Evolutionary conservation across 1,140 invertebrate genomes (phyloP).

Genomic region (Pectinophora gossypiella): DNA sequence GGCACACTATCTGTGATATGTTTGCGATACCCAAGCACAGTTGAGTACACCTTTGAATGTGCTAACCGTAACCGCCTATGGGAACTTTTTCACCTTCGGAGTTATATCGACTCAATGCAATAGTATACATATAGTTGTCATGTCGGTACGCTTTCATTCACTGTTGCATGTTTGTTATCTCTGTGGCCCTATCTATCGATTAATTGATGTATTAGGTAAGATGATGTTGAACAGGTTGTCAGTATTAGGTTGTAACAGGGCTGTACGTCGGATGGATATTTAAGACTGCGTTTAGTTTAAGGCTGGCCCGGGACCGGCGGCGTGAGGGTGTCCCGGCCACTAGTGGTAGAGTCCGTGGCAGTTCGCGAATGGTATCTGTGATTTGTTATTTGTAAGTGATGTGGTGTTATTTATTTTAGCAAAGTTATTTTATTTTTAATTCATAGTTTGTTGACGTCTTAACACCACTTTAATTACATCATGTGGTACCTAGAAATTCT

Average conservation of each 20-base stretch:
- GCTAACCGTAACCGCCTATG: conserved; percentile 35
- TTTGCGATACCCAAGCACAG: conserved; percentile 37
- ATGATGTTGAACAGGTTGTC: conserved; percentile 20
- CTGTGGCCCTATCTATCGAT: conserved; percentile 10
- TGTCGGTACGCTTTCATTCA: conserved; percentile 42
- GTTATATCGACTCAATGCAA: conserved; percentile 24
- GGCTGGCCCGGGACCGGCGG: conserved; percentile 8
- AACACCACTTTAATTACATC: neutral
- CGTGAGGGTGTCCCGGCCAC: neutral
- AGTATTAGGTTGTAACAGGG: conserved; percentile 43
- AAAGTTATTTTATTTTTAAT: conserved; percentile 8
- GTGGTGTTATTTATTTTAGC: conserved; percentile 54
- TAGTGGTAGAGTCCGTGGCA: conserved; percentile 21
- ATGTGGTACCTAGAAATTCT: conserved; percentile 9
- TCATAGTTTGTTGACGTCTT: neutral
- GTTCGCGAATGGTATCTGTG: conserved; percentile 65
- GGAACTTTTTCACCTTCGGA: conserved; percentile 13
- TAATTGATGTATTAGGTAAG: neutral
- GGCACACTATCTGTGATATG: conserved; percentile 62
- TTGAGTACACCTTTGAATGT: conserved; percentile 54
- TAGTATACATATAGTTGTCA: conserved; percentile 36
- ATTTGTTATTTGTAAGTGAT: conserved; percentile 58
- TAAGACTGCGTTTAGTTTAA: conserved; percentile 68
- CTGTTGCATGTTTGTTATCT: conserved; percentile 46
- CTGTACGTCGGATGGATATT: conserved; percentile 51